phyloP scores from a whole-genome alignment of 2,113 vertebrate species.

The Leptobrachium leishanense region DNA sequence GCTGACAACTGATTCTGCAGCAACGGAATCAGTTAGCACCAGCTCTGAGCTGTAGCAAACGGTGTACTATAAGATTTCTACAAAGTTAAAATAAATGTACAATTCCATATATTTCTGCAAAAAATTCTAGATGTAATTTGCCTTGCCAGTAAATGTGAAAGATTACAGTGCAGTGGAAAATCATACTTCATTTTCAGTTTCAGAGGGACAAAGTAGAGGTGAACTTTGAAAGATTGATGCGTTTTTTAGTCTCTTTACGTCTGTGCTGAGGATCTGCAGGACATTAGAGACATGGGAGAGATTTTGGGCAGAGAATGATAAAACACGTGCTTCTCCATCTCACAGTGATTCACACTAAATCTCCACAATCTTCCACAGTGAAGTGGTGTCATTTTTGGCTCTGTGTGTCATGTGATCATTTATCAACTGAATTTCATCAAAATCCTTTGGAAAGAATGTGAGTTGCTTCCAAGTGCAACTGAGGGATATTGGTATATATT shows the following conservation, averaged over 20 bases:
- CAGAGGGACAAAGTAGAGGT: slow-evolving; percentile 52
- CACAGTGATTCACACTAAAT: slow-evolving; percentile 36
- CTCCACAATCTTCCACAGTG: slow-evolving; percentile 4
- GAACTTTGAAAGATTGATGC: slow-evolving; percentile 52
- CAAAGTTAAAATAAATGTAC: too few species aligned
- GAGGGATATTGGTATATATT: slow-evolving; percentile 19
- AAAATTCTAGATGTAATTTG: too few species aligned
- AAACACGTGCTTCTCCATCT: slow-evolving; percentile 63
- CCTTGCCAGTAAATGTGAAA: slow-evolving; percentile 13
- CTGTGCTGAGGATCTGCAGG: slow-evolving; percentile 52
- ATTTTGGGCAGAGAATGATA: slow-evolving; percentile 65
- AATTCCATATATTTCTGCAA: slow-evolving; percentile 35
- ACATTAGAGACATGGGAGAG: slow-evolving; percentile 52
- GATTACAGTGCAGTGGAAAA: slow-evolving; percentile 37
- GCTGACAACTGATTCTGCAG: too few species aligned
- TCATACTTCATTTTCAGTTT: slow-evolving; percentile 52
- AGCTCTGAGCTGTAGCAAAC: too few species aligned
- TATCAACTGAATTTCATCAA: slow-evolving; percentile 36
- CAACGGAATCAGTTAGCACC: too few species aligned
- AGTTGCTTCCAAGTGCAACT: slow-evolving; percentile 29
- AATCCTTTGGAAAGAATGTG: slow-evolving; percentile 32
- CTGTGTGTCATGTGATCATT: slow-evolving; percentile 23
- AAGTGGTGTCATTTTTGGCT: slow-evolving; percentile 38
- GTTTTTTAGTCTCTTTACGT: slow-evolving; percentile 49
- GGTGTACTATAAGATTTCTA: too few species aligned